Percentiles rank a stretch among this genome's conserved stretches.
These are phyloP conservation scores for Crenuchus spilurus DNA, from an alignment of 2,797 vertebrate genomes.

Conservation along the genomic window DNA sequence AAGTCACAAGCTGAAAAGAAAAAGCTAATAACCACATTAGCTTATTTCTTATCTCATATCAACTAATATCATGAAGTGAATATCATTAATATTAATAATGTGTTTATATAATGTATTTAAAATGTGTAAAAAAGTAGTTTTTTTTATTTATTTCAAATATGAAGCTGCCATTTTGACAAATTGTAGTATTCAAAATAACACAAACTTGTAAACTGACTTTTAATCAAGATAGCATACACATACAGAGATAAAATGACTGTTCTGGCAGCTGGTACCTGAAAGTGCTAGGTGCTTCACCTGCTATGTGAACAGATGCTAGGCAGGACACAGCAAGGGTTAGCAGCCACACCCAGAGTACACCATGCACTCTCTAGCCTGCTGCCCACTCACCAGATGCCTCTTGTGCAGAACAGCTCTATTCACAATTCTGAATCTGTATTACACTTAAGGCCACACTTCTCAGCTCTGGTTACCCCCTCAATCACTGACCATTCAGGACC, in stretches of 20 bases:
- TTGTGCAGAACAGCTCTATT: slow-evolving; percentile 15
- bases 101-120: too few relatives aligned
- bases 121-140: too few relatives aligned
- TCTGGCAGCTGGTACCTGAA: slow-evolving; percentile 43
- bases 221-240: slow-evolving; percentile 12
- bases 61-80: too few relatives aligned
- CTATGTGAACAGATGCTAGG: slow-evolving; percentile 46
- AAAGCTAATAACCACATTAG: too few relatives aligned
- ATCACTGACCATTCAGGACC: slow-evolving; percentile 1
- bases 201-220: too few relatives aligned
- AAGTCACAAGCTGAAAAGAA: too few relatives aligned
- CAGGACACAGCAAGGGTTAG: slow-evolving; percentile 10
- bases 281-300: too few relatives aligned
- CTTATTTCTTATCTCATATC: too few relatives aligned
- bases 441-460: not conserved
- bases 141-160: too few relatives aligned
- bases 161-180: too few relatives aligned
- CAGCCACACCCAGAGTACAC: slow-evolving; percentile 42
- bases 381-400: slow-evolving; percentile 48
- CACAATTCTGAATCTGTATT: slow-evolving; percentile 8
- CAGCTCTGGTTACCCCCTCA: slow-evolving; percentile 26
- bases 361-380: not conserved
- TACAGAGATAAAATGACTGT: slow-evolving; percentile 2
- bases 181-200: too few relatives aligned
- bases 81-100: too few relatives aligned